phyloP scores from a whole-genome alignment of 1,140 invertebrate genomes.

The Drosophila auraria region DNA sequence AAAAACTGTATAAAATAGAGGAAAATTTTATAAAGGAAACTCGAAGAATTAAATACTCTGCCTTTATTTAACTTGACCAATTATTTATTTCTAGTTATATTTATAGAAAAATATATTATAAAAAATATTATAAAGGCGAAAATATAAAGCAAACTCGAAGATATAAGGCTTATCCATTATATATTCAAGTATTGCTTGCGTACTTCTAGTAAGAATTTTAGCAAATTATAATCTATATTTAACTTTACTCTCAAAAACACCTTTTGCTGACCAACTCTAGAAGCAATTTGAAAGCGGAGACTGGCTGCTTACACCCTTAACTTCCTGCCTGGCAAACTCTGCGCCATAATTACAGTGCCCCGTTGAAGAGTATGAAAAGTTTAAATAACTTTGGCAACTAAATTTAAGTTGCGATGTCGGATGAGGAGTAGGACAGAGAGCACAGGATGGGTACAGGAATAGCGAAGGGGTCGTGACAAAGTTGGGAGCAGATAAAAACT shows the following conservation, averaged over 20 bases:
- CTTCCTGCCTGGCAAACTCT: slow-evolving; percentile 23
- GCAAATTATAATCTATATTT: no score
- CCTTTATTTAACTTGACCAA: background rate
- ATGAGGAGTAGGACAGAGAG: background rate
- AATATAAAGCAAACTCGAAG: no score
- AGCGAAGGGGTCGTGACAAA: slow-evolving; percentile 67
- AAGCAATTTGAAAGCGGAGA: background rate
- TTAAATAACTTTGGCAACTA: slow-evolving; percentile 82
- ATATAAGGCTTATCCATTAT: no score
- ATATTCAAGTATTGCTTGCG: no score
- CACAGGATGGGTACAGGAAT: background rate
- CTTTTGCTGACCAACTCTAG: background rate
- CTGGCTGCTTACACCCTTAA: background rate
- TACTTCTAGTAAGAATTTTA: background rate
- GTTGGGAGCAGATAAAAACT: slow-evolving; percentile 78
- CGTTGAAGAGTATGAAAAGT: slow-evolving; percentile 57
- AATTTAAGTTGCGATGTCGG: slow-evolving; percentile 74
- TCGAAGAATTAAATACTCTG: background rate
- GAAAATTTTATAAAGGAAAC: background rate
- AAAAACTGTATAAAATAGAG: background rate
- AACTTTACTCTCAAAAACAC: background rate
- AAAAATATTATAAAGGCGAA: background rate
- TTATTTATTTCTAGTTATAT: no score
- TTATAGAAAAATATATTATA: no score
- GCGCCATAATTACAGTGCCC: slow-evolving; percentile 23